Conservation (phyloP, 2,113 vertebrate genomes). For the Candoia aspera region DNA sequence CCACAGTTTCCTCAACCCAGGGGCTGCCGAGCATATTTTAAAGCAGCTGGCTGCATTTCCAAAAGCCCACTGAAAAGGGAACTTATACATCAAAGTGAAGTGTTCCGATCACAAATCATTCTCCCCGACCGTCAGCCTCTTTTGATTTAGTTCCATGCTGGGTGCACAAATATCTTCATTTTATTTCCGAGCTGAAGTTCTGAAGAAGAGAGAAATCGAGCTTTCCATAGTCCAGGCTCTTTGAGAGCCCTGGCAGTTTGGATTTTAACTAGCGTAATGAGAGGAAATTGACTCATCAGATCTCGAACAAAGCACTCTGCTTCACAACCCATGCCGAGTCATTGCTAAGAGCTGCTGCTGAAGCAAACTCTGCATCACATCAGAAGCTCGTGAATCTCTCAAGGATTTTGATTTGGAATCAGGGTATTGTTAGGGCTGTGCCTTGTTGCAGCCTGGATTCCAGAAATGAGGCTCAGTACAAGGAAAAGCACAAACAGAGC, state of each 20-base stretch:
- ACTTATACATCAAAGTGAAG: constrained; percentile 57
- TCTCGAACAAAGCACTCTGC: background rate
- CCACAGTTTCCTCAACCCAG: constrained; percentile 21
- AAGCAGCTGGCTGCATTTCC: constrained; percentile 6
- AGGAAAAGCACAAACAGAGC: background rate
- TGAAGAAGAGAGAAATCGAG: constrained; percentile 9
- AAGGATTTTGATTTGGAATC: background rate
- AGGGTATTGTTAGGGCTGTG: background rate
- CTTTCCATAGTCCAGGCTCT: constrained; percentile 17
- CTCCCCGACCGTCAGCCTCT: constrained; percentile 23
- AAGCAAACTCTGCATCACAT: background rate
- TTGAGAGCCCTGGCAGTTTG: background rate
- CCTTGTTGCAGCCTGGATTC: background rate
- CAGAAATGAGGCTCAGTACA: background rate
- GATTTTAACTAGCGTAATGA: background rate
- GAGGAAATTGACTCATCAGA: background rate
- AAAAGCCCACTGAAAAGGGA: constrained; percentile 44
- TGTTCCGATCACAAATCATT: constrained; percentile 51
- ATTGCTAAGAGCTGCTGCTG: background rate
- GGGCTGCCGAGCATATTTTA: constrained; percentile 28
- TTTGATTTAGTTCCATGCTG: constrained; percentile 48
- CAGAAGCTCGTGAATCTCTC: background rate
- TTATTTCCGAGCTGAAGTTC: constrained; percentile 28
- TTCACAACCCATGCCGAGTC: background rate
- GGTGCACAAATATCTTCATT: constrained; percentile 56